Percentiles rank a stretch among this genome's conserved stretches.
Evolutionary conservation across 2,888 invertebrate genomes (phyloP).

Genomic region (Drosophila lutescens): DNA sequence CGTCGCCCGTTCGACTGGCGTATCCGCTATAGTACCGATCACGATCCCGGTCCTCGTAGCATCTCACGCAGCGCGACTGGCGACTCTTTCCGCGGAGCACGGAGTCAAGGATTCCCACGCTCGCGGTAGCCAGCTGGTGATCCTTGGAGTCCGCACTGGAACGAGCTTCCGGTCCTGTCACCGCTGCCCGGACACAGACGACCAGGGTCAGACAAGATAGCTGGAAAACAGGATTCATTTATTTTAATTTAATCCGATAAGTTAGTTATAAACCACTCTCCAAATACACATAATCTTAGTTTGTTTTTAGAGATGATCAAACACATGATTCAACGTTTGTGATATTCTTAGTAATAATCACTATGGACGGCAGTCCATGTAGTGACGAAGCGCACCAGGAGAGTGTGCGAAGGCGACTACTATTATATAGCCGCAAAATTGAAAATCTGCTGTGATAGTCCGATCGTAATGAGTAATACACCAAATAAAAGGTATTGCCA

Average conservation of each 20-base stretch:
- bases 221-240: slow-evolving; percentile 25
- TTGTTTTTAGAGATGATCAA: not conserved
- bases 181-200: slow-evolving; percentile 49
- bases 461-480: too few relatives aligned
- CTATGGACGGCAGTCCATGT: too few relatives aligned
- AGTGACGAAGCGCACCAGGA: too few relatives aligned
- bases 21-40: slow-evolving; percentile 60
- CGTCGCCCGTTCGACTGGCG: slow-evolving; percentile 75
- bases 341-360: too few relatives aligned
- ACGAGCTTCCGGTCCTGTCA: slow-evolving; percentile 59
- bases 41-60: slow-evolving; percentile 80
- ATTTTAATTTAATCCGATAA: not conserved
- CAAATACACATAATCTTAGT: not conserved
- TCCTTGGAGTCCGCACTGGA: slow-evolving; percentile 22
- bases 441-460: too few relatives aligned
- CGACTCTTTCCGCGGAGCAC: slow-evolving; percentile 72
- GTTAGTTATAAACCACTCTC: too few relatives aligned
- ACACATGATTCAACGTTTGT: too few relatives aligned
- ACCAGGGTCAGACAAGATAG: slow-evolving; percentile 53
- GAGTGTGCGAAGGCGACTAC: too few relatives aligned
- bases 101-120: slow-evolving; percentile 64
- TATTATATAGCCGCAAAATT: too few relatives aligned
- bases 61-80: slow-evolving; percentile 82
- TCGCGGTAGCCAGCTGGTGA: slow-evolving; percentile 44
- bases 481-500: too few relatives aligned